Conservation (phyloP, 2,113 vertebrate genomes). For the Progne subis region DNA sequence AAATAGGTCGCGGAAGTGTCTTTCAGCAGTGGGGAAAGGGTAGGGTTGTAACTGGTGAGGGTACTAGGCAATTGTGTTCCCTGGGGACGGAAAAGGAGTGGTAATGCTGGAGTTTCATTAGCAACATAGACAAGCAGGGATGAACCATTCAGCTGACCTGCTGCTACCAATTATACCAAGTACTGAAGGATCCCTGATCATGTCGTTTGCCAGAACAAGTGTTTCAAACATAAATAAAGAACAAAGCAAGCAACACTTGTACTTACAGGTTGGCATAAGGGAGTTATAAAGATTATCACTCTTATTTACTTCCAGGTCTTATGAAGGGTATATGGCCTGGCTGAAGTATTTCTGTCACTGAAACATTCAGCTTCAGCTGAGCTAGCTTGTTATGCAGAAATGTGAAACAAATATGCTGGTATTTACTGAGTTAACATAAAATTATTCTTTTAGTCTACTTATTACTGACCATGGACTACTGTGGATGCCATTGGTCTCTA, state of each 20-base stretch:
- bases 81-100: not conserved
- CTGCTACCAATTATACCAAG: not conserved
- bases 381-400: not conserved
- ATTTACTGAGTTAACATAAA: not conserved
- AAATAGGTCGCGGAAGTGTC: not conserved
- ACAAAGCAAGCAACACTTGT: not conserved
- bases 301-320: not conserved
- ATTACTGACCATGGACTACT: not conserved
- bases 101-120: not conserved
- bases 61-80: not conserved
- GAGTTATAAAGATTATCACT: not conserved
- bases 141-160: not conserved
- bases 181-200: not conserved
- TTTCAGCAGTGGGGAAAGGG: not conserved
- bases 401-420: not conserved
- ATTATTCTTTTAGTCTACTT: not conserved
- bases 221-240: not conserved
- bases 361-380: not conserved
- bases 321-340: no score
- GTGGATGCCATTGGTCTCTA: not conserved
- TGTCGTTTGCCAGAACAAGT: not conserved
- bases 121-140: not conserved
- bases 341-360: not conserved
- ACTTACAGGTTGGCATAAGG: not conserved
- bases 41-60: not conserved